Evolutionary conservation across 2,888 invertebrate species (phyloP).

Genomic region (Seira ritae): DNA sequence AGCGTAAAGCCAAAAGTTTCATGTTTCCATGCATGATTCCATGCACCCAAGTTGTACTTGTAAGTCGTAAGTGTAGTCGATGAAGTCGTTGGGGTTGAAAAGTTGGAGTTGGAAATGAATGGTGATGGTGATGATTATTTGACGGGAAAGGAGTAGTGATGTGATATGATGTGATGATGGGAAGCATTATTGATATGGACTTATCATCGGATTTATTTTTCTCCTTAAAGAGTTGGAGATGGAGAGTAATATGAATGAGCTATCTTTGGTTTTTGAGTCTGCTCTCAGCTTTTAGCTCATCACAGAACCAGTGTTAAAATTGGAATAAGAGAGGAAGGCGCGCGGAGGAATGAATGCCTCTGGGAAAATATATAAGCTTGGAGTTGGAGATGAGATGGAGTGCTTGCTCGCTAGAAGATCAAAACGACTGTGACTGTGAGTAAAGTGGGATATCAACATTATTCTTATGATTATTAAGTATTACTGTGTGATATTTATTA

Average conservation of each 20-base stretch:
- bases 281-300: slow-evolving; percentile 24
- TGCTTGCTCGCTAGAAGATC: too few relatives aligned
- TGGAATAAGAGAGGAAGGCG: too few relatives aligned
- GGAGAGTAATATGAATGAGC: too few relatives aligned
- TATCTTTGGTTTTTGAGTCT: slow-evolving; percentile 24
- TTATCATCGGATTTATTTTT: not conserved
- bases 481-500: too few relatives aligned
- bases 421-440: slow-evolving; percentile 4
- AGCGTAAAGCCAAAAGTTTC: not conserved
- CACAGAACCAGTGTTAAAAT: slow-evolving; percentile 21
- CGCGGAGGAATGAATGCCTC: too few relatives aligned
- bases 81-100: slow-evolving; percentile 29
- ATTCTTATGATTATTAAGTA: slow-evolving; percentile 41
- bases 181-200: slow-evolving; percentile 10
- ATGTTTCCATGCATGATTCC: slow-evolving; percentile 18
- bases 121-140: slow-evolving; percentile 26
- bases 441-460: slow-evolving; percentile 30
- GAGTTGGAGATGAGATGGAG: too few relatives aligned
- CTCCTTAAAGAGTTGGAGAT: too few relatives aligned
- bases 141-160: slow-evolving; percentile 27
- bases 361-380: too few relatives aligned
- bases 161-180: slow-evolving; percentile 13
- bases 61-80: slow-evolving; percentile 18
- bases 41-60: slow-evolving; percentile 22
- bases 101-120: too few relatives aligned